Percentiles rank a stretch among this genome's conserved stretches.
These are phyloP conservation scores for Bombus sylvicola DNA, from an alignment of 1,140 invertebrate genomes.

Conservation along the genomic window DNA sequence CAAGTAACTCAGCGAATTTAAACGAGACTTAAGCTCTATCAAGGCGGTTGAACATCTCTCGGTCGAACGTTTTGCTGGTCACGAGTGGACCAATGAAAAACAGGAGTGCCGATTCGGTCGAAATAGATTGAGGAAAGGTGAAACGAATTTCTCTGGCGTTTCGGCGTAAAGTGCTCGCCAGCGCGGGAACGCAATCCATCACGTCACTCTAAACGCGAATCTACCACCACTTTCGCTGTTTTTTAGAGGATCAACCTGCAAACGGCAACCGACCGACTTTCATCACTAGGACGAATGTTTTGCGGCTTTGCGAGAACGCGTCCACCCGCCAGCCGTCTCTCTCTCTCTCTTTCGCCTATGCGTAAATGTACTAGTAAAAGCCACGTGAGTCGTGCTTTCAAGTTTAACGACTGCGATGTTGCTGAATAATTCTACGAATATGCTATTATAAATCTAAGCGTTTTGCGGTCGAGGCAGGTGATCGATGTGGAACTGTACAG, in stretches of 20 bases:
- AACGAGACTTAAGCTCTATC: not conserved
- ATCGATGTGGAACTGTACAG: not conserved
- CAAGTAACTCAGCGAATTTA: not conserved
- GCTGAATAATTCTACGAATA: not conserved
- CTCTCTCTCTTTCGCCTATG: not conserved
- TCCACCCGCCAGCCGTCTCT: no score
- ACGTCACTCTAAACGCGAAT: slow-evolving; percentile 15
- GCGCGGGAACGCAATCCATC: slow-evolving; percentile 12
- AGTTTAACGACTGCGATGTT: slow-evolving; percentile 19
- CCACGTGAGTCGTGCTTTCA: not conserved
- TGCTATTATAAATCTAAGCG: not conserved
- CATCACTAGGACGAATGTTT: slow-evolving; percentile 24
- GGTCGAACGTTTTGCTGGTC: not conserved
- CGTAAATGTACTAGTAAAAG: not conserved
- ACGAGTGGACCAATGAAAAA: slow-evolving; percentile 3
- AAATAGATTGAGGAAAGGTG: slow-evolving; percentile 2
- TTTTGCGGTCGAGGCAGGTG: not conserved
- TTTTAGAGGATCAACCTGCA: slow-evolving; percentile 19
- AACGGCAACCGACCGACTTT: slow-evolving; percentile 29
- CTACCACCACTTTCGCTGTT: slow-evolving; percentile 28
- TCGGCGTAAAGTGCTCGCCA: not conserved
- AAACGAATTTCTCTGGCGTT: slow-evolving; percentile 5
- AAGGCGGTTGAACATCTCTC: not conserved
- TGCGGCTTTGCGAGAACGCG: slow-evolving; percentile 13
- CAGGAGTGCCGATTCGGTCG: not conserved